Percentiles rank a stretch among this genome's conserved stretches.
phyloP scores from a whole-genome alignment of 2,797 vertebrate genomes.

The Discoglossus pictus region DNA sequence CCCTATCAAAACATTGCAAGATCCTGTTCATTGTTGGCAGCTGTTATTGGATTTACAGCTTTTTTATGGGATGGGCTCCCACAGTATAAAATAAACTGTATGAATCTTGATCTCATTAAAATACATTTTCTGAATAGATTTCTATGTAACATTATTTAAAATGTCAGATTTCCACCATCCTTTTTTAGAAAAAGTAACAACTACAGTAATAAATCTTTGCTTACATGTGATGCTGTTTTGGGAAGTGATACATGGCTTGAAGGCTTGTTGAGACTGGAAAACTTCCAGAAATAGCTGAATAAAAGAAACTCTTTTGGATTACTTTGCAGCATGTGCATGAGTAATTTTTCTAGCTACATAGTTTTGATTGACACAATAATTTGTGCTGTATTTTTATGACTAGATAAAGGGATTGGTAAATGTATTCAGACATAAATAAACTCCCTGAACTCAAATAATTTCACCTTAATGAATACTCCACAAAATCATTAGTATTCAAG shows the following conservation, averaged over 20 bases:
- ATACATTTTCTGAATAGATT: constrained; percentile 44
- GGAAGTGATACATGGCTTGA: constrained; percentile 47
- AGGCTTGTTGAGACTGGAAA: constrained; percentile 39
- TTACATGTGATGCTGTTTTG: constrained; percentile 43
- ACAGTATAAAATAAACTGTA: constrained; percentile 36
- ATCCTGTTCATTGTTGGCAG: constrained; percentile 27
- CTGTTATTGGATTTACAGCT: constrained; percentile 29
- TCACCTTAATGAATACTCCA: background rate
- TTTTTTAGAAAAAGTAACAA: constrained; percentile 43
- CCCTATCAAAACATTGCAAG: constrained; percentile 28
- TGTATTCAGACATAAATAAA: constrained; percentile 4
- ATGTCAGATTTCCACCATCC: constrained; percentile 43
- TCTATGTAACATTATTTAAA: constrained; percentile 48
- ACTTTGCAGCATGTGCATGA: constrained; percentile 28
- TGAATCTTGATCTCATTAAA: constrained; percentile 52
- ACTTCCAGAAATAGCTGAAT: constrained; percentile 43
- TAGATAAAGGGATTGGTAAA: constrained; percentile 27
- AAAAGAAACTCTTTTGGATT: constrained; percentile 26
- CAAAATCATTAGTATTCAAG: background rate
- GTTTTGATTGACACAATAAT: constrained; percentile 34
- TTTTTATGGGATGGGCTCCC: constrained; percentile 44
- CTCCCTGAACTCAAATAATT: background rate
- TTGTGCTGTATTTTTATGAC: constrained; percentile 23
- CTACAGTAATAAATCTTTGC: constrained; percentile 40
- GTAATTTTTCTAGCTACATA: constrained; percentile 25